Evolutionary conservation across 2,888 invertebrate genomes (phyloP).

Genomic region (Bellardia bayeri): DNA sequence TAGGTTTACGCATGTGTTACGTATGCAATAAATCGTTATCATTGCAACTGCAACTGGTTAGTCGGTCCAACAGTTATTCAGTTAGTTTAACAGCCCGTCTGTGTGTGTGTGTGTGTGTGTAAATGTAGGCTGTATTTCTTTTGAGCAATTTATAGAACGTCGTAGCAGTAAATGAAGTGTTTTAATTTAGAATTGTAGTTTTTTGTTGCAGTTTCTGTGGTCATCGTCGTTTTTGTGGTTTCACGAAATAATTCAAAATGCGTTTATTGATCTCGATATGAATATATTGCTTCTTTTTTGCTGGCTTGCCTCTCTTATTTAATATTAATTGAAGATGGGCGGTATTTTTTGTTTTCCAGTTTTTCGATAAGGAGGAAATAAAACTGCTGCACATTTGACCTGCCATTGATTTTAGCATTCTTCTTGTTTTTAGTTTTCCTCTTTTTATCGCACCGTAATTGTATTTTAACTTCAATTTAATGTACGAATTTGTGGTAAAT

Average conservation of each 20-base stretch:
- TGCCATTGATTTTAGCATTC: slow-evolving; percentile 39
- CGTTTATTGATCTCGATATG: slow-evolving; percentile 68
- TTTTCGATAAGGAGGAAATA: slow-evolving; percentile 17
- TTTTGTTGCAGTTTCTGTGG: slow-evolving; percentile 14
- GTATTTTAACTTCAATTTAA: slow-evolving; percentile 31
- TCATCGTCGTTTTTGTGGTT: slow-evolving; percentile 8
- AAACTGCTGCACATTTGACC: slow-evolving; percentile 9
- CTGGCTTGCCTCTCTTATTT: neutral
- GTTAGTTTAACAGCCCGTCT: slow-evolving; percentile 10
- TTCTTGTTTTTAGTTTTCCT: slow-evolving; percentile 2
- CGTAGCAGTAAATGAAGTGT: slow-evolving; percentile 57
- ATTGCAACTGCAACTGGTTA: slow-evolving; percentile 35
- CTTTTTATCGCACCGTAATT: slow-evolving; percentile 22
- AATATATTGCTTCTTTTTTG: slow-evolving; percentile 26
- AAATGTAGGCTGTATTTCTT: slow-evolving; percentile 15
- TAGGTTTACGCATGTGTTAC: slow-evolving; percentile 69
- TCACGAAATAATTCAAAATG: slow-evolving; percentile 62
- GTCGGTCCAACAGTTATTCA: slow-evolving; percentile 24
- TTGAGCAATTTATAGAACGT: slow-evolving; percentile 50
- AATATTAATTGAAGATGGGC: slow-evolving; percentile 56
- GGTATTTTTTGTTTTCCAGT: neutral
- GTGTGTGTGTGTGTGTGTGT: slow-evolving; percentile 2
- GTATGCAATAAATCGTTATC: slow-evolving; percentile 70
- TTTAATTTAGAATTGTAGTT: slow-evolving; percentile 46
- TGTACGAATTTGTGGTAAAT: slow-evolving; percentile 7